phyloP scores from a whole-genome alignment of 2,888 invertebrate genomes.

The Cylloceria caligata region DNA sequence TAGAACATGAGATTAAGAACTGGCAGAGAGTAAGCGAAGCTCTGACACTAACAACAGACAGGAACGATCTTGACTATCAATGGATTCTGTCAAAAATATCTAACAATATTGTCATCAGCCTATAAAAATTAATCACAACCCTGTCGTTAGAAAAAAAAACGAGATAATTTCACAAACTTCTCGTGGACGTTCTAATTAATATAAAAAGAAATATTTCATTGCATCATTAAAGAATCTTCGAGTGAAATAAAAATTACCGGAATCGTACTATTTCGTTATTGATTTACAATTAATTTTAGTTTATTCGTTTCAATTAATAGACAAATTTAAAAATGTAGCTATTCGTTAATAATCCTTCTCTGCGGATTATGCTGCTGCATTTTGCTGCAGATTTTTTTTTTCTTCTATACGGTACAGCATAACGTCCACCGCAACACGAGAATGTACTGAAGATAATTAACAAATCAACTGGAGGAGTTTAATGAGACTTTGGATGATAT shows the following conservation, averaged over 20 bases:
- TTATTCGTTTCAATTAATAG: no score
- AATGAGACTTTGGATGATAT: neutral
- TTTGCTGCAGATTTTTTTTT: neutral
- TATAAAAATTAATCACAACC: neutral
- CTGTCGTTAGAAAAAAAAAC: no score
- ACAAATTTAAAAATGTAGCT: no score
- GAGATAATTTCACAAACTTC: no score
- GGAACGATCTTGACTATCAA: constrained; percentile 9
- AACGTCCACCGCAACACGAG: neutral
- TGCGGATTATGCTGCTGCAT: neutral
- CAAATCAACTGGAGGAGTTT: constrained; percentile 25
- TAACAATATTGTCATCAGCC: neutral
- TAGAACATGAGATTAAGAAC: constrained; percentile 8
- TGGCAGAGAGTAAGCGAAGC: constrained; percentile 17
- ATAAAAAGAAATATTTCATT: no score
- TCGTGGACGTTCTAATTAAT: no score
- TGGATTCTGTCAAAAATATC: neutral
- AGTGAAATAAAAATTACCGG: no score
- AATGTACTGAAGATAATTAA: constrained; percentile 16
- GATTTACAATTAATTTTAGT: no score
- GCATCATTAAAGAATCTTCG: no score
- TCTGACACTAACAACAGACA: neutral
- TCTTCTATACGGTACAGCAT: neutral
- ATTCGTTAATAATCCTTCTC: no score
- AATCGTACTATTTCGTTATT: no score